phyloP scores from a whole-genome alignment of 2,113 vertebrate species.

The Scatophagus argus region DNA sequence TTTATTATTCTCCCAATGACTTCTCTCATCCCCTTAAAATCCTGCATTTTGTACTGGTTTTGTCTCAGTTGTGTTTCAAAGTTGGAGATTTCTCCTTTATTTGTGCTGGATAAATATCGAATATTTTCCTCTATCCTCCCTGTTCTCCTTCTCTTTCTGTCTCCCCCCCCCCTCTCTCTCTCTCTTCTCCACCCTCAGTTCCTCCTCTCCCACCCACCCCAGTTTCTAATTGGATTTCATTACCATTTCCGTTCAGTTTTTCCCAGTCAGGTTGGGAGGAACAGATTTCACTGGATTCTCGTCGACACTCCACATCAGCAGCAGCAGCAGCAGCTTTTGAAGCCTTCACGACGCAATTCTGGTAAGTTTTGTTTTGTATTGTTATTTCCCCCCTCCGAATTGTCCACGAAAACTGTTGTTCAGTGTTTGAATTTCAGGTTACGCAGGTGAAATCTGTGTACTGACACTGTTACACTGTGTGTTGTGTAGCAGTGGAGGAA shows the following conservation, averaged over 20 bases:
- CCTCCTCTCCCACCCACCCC: conserved; percentile 55
- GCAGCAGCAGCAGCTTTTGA: conserved; percentile 35
- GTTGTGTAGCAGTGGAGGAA: not conserved
- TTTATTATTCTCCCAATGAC: conserved; percentile 13
- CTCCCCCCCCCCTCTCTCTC: too few species aligned
- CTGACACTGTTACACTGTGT: not conserved
- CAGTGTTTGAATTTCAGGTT: not conserved
- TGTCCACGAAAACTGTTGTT: conserved; percentile 16
- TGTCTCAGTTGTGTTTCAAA: conserved; percentile 7
- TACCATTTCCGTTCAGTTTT: conserved; percentile 75
- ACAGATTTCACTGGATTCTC: conserved; percentile 54
- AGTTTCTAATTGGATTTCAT: conserved; percentile 79
- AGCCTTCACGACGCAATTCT: conserved; percentile 31
- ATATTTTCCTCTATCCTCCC: conserved; percentile 57
- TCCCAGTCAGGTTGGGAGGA: conserved; percentile 59
- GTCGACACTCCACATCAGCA: conserved; percentile 26
- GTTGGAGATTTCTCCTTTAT: conserved; percentile 35
- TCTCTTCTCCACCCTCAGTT: conserved; percentile 50
- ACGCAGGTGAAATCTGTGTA: not conserved
- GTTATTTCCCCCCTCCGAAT: not conserved
- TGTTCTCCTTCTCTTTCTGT: too few species aligned
- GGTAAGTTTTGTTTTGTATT: conserved; percentile 56
- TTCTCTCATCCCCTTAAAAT: not conserved
- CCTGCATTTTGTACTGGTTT: conserved; percentile 20
- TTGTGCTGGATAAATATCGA: conserved; percentile 60